Evolutionary conservation across 2,113 vertebrate genomes (phyloP), one percentile per base, ranked within the genome.

Genomic region (Dissostichus mawsoni): DNA sequence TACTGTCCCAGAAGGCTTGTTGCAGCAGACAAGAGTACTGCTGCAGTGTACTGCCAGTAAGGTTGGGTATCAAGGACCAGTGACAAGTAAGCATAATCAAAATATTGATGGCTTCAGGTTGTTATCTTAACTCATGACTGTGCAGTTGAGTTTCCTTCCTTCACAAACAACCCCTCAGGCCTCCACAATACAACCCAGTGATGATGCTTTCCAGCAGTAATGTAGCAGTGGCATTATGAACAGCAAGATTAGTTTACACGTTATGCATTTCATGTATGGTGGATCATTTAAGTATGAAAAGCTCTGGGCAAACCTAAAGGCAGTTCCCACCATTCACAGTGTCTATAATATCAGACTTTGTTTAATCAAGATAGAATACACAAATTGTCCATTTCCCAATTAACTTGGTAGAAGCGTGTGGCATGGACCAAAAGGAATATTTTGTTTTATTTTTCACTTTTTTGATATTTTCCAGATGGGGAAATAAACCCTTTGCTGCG

Each of bases 171-270:
- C 51, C 53, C 76, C 61, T 75, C 76, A 68, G 67, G 81, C 79
- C 61, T 64, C 78, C 50, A 36, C 61, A 59, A 25, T 51, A 13
- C 48, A 47, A 63, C 36, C 23, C 62, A 52, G 44, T 73, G 50
- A 45, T 64, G 20, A 79, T 71, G 33, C 29, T 88, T 76, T 81
- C 76, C 82, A 75, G 75, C 82, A 79, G 68, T 79, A 66, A 80
- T 76, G 50, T 87, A 78, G 80, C 87, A 59, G 61, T 68, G 83
- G 62, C 66, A 80, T 84, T 76, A 53, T 55, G 58, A 52, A 79
- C 36, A 23, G 48, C 36, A 71, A 63, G 2, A 4, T 48, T 18
- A 69, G 71, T 83, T 85, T 82, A 75, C 71, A 74, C 66, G 69
- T 36, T 8, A 47, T 55, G 52, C 68, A 48, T 64, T 47, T 68